Evolutionary conservation across 2,888 invertebrate species (phyloP).

Genomic region (Hedychridium roseum): DNA sequence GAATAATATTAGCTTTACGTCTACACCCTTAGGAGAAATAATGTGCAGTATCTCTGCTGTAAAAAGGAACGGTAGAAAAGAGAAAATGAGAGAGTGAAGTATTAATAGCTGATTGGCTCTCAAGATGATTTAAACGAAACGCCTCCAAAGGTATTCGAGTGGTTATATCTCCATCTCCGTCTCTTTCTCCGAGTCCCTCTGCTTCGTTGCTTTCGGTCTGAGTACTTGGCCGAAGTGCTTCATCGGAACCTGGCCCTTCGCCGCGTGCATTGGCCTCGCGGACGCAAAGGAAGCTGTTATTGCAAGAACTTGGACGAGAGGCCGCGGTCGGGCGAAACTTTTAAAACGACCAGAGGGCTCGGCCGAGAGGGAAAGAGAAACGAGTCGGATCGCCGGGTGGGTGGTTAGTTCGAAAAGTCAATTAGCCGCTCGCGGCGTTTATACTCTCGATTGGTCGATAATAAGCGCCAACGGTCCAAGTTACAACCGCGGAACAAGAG

Average conservation of each 20-base stretch:
- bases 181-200: too few species aligned
- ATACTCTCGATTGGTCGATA: constrained; percentile 34
- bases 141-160: too few species aligned
- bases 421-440: constrained; percentile 34
- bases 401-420: constrained; percentile 35
- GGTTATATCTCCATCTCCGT: too few species aligned
- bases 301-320: constrained; percentile 20
- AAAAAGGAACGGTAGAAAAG: too few species aligned
- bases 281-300: constrained; percentile 21
- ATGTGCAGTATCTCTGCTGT: too few species aligned
- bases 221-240: constrained; percentile 23
- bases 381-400: too few species aligned
- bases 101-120: too few species aligned
- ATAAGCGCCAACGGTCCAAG: constrained; percentile 32
- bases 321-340: constrained; percentile 19
- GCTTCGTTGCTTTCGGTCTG: constrained; percentile 3
- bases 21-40: too few species aligned
- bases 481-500: constrained; percentile 31
- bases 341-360: constrained; percentile 8
- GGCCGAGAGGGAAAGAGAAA: neutral
- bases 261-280: neutral
- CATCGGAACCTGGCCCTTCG: constrained; percentile 11
- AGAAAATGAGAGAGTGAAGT: too few species aligned
- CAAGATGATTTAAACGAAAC: too few species aligned
- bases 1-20: too few species aligned